Evolutionary conservation across 2,113 vertebrate species (phyloP), one percentile per base, ranked within the genome.

Genomic region (Fulica atra): DNA sequence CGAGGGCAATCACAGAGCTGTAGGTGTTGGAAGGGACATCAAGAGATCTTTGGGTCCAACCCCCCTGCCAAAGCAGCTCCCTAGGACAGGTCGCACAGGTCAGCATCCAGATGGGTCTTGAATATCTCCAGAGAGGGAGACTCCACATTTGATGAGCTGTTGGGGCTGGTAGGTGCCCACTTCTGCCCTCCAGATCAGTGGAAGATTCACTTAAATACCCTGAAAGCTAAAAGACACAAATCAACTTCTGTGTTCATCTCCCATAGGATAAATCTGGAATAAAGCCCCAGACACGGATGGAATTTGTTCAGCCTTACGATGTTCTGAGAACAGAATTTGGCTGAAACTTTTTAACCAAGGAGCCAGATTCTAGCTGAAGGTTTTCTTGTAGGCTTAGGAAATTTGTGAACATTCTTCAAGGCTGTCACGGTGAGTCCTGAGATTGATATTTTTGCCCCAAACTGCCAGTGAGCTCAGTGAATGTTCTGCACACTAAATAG

Each of bases 111-210:
- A 46, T 17, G 19, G 44, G 17, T 17, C 44, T 46, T 7, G 44
- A 46, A 46, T 46, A 17, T 46, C 44, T 46, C 44, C 44, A 46
- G 44, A 46, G 17, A 46, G 6, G 44, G 44, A 46, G 44, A 42
- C 42, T 16, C 16, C 42, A 12, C 28, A 10, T 48, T 44, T 0
- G 0, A 11, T 53, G 51, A 88, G 54, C 40, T 2, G 4, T 14
- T 42, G 56, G 54, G 33, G 8, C n/a, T 86, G 35, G 24, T 64
- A 38, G 80, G 29, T 81, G 48, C 33, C 29, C 1, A 21, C 33
- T 91, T 71, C 78, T 91, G 66, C 54, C 54, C 79, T 83, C 94
- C 84, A 44, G 38, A 53, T 48, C 44, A 40, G 14, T 36, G 44
- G 31, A 68, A 81, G 7, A 36, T 50, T 89, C n/a, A 16, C 48